Evolutionary conservation across 2,113 vertebrate genomes (phyloP), one percentile per base, ranked within the genome.

Genomic region (Cyanistes caeruleus): DNA sequence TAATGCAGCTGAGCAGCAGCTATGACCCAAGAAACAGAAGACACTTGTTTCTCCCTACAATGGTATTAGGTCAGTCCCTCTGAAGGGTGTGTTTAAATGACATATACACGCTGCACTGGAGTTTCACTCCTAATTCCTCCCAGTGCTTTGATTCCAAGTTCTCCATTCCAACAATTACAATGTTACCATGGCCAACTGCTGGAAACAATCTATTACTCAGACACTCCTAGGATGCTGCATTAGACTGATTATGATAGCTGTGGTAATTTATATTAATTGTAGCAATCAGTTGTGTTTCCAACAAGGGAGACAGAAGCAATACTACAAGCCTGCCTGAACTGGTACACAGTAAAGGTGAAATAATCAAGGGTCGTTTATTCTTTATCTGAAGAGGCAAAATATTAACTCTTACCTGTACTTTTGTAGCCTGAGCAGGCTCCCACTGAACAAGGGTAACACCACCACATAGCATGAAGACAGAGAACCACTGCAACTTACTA

Each of bases 401-500:
- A 59, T 64, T 31, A 73, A 76, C 70, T 72, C 97, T 98, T 96
- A 99, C 99, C 98, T 99, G 98, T 18, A 99, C 99, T 98, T 99
- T 99, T 0, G 99, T 99, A 75, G 98, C 97, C 79, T 99, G 98
- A 24, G 95, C 98, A 24, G 99, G 99, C 69, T 98, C 98, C 99
- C 99, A 99, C 82, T 99, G 99, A 18, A 99, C 99, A 3, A 99
- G 98, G 12, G 96, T 98, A 27, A 99, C 99, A 0, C 99, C 99
- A 18, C 96, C 98, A 46, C 99, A 99, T 11, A 99, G 98, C 98
- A 99, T 98, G 95, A 99, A 99, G 75, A 99, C 98, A 2, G 99
- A 99, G 93, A 99, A 98, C 99, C 99, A 99, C 98, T 99, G 99
- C 95, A 99, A 88, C 80, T 98, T 98, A 89, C 97, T 99, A 7